phyloP scores from a whole-genome alignment of 2,113 vertebrate species.

The Motacilla alba region DNA sequence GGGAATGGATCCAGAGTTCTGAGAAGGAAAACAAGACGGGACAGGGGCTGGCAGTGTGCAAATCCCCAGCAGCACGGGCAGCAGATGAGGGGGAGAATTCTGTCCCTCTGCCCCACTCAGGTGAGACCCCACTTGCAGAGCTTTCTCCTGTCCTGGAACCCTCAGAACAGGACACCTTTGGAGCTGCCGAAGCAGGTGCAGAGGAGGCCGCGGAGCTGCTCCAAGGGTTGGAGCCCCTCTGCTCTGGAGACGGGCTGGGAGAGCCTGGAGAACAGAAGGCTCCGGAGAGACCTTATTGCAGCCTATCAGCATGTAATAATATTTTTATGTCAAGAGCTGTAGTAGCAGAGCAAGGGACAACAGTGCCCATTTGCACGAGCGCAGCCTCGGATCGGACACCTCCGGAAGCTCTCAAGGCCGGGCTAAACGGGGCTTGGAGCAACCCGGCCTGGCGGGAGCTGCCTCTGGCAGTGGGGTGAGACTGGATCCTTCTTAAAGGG shows the following conservation, averaged over 20 bases:
- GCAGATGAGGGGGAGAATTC: background rate
- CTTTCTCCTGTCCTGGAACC: background rate
- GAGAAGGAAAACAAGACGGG: background rate
- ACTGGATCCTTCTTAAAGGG: background rate
- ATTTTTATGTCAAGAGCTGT: background rate
- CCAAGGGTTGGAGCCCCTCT: background rate
- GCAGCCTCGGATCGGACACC: accelerated
- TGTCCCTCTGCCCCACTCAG: background rate
- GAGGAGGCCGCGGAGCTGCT: background rate
- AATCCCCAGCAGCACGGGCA: background rate
- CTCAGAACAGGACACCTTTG: no score
- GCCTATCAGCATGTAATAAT: background rate
- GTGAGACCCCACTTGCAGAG: background rate
- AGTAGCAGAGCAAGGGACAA: background rate
- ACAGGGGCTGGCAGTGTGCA: background rate
- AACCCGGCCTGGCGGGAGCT: accelerated
- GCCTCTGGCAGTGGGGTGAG: background rate
- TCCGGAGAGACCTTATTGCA: background rate
- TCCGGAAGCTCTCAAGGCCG: accelerated
- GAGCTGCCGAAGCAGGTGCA: background rate
- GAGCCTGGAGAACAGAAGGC: background rate
- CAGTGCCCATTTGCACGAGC: accelerated
- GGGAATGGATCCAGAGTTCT: background rate
- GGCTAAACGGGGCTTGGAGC: accelerated
- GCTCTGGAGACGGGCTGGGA: background rate